Conservation (phyloP, 2,888 invertebrate genomes). For the Brachyptera risi region DNA sequence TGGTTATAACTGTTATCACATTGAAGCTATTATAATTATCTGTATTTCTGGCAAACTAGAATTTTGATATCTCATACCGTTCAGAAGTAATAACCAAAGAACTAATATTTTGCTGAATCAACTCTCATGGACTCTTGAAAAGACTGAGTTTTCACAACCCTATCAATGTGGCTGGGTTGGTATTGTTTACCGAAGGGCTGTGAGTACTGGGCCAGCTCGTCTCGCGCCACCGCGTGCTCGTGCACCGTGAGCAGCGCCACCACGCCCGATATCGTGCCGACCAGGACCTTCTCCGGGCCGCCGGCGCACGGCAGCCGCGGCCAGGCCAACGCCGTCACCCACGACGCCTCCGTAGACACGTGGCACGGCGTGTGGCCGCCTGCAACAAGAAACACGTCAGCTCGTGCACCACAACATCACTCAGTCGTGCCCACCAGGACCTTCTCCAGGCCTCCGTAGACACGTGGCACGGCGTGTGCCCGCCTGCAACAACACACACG, state of each 20-base stretch:
- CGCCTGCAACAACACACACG: no score
- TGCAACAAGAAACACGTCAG: constrained; percentile 44
- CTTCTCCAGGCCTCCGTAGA: constrained; percentile 53
- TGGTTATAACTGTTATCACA: no score
- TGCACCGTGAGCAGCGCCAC: constrained; percentile 43
- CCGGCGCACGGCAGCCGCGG: constrained; percentile 42
- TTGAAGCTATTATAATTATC: no score
- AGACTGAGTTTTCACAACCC: no score
- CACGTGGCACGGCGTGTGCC: constrained; percentile 49
- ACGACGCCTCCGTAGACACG: constrained; percentile 44
- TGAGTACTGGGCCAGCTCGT: constrained; percentile 43
- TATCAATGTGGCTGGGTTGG: no score
- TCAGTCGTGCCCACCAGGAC: constrained; percentile 54
- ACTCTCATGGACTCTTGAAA: no score
- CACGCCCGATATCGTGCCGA: constrained; percentile 53
- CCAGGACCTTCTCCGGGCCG: constrained; percentile 45
- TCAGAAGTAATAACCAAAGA: no score
- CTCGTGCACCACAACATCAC: constrained; percentile 56
- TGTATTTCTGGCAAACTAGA: no score
- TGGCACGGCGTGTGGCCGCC: constrained; percentile 1
- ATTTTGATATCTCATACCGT: no score
- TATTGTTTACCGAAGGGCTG: constrained; percentile 43
- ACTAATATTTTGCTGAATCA: no score
- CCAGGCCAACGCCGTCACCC: constrained; percentile 51
- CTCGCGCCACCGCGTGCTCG: constrained; percentile 39